phyloP scores from a whole-genome alignment of 1,140 invertebrate species.

The Halictus rubicundus region DNA sequence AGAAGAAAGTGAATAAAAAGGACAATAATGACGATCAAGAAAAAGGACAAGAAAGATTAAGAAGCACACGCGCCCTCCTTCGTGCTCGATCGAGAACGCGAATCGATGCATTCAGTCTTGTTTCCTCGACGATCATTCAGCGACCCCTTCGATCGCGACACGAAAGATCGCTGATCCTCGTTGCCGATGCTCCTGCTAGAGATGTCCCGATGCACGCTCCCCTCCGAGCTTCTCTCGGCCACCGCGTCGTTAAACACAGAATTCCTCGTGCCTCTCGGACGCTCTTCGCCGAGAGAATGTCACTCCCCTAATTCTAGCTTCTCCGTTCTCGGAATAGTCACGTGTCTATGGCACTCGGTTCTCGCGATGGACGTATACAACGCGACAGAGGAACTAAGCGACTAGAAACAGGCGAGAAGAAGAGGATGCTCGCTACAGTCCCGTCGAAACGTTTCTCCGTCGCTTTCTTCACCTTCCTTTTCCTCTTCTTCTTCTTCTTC shows the following conservation, averaged over 20 bases:
- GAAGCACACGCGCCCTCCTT: slow-evolving; percentile 12
- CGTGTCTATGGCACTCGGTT: slow-evolving; percentile 5
- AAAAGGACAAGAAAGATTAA: background rate
- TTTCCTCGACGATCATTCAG: background rate
- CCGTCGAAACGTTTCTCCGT: too few relatives aligned
- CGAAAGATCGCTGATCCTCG: background rate
- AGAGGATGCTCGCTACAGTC: background rate
- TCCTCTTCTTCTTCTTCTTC: too few relatives aligned
- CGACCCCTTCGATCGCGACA: background rate
- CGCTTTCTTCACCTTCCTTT: too few relatives aligned
- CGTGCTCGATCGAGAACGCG: slow-evolving; percentile 1
- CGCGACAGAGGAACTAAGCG: background rate
- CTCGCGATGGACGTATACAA: background rate
- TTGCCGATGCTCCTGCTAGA: background rate
- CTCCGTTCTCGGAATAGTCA: slow-evolving; percentile 2
- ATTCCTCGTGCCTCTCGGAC: too few relatives aligned
- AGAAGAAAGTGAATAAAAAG: too few relatives aligned
- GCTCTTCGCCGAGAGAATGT: too few relatives aligned
- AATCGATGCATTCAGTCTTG: background rate
- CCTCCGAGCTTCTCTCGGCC: too few relatives aligned
- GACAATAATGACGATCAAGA: too few relatives aligned
- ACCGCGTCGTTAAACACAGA: too few relatives aligned
- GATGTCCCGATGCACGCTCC: too few relatives aligned
- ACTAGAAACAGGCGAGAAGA: background rate
- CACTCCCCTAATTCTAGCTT: too few relatives aligned